Evolutionary conservation across 2,113 vertebrate species (phyloP).

Genomic region (Sander vitreus): DNA sequence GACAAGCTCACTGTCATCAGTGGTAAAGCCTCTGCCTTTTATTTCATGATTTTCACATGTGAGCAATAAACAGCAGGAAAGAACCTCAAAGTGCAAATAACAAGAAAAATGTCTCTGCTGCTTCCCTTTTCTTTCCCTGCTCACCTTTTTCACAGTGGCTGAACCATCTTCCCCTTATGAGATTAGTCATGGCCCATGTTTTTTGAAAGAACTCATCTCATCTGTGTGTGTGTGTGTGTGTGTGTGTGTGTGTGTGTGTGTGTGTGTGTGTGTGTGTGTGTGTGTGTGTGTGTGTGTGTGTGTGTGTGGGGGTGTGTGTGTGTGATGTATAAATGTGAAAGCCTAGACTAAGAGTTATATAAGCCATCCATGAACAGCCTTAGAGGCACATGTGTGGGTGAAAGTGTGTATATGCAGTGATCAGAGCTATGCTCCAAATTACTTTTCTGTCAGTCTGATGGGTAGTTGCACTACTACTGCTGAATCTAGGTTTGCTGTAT

Average conservation of each 20-base stretch:
- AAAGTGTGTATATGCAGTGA: background rate
- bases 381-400: slow-evolving; percentile 33
- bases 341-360: slow-evolving; percentile 66
- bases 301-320: background rate
- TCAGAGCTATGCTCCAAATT: slow-evolving; percentile 46
- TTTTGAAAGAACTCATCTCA: slow-evolving; percentile 54
- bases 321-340: slow-evolving; percentile 49
- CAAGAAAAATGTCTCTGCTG: background rate
- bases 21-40: slow-evolving; percentile 3
- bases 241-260: slow-evolving; percentile 8
- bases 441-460: slow-evolving; percentile 30
- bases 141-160: slow-evolving; percentile 41
- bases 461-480: background rate
- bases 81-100: slow-evolving; percentile 4
- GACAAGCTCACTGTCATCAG: slow-evolving; percentile 7
- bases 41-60: background rate
- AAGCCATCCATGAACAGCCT: slow-evolving; percentile 61
- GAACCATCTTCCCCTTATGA: slow-evolving; percentile 39
- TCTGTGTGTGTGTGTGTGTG: slow-evolving; percentile 11
- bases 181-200: slow-evolving; percentile 63
- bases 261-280: background rate
- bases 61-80: slow-evolving; percentile 28
- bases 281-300: slow-evolving; percentile 28
- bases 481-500: slow-evolving; percentile 59
- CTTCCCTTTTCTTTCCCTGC: slow-evolving; percentile 1